Base-by-base conservation (phyloP, 2,113 vertebrate genomes). In the Papio anubis region DNA sequence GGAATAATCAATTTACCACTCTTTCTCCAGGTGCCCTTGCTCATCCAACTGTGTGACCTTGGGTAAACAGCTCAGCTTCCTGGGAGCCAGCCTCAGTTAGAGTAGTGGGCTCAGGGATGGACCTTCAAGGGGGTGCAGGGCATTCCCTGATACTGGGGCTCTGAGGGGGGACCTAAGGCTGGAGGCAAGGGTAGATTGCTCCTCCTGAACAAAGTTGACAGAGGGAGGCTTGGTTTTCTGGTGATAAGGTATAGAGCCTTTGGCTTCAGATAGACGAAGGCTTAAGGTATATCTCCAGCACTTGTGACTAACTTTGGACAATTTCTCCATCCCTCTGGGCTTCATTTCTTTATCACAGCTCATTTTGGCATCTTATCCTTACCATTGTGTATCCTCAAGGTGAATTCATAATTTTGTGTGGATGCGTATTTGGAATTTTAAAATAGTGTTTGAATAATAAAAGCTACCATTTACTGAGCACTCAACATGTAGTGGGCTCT, bases 381-480 rank as follows among this genome's bases (percentile, higher is more conserved):
- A 76, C 72, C 93, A 61, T 59, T 85, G 80, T 52, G 13, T 80
- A n/a, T 81, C 21, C 25, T 87, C 66, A 88, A 96, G 61, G 82
- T 91, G n/a, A 96, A 93, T 61, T 82, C 40, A 11, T 73, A 93
- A 89, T 45, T 92, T 72, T 72, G 40, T 52, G 3, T n/a, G 4
- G 27, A 14, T 70, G 48, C 52, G 18, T 82, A 50, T 78, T 88
- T 79, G 89, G 27, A 95, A 87, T 96, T 78, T 43, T 96, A 75
- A 64, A 64, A 57, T 25, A 85, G 78, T 73, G 43, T 70, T 87
- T 57, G 13, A 78, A 50, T 43, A 76, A 97, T n/a, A 92, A 95
- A 55, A 48, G 30, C 88, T 91, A 9, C 3, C 14, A 94, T 92
- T 94, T 93, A 73, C 38, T 23, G 57, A 88, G 59, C 40, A 43